These are phyloP conservation scores for Phortica okadai DNA, from an alignment of 2,888 invertebrate species.

Conservation along the genomic window DNA sequence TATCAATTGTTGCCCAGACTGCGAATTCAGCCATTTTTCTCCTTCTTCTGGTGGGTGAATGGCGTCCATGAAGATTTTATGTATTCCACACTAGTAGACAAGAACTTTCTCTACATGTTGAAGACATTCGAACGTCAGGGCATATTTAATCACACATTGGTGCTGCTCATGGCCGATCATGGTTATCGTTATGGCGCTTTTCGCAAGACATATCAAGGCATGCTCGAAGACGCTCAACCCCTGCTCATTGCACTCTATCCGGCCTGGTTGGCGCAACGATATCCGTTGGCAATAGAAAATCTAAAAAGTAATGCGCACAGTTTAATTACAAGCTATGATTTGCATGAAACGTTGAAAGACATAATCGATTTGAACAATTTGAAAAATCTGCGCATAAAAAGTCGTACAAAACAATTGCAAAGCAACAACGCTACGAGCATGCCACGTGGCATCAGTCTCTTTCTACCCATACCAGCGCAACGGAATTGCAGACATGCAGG, in stretches of 20 bases:
- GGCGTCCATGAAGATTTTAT: slow-evolving; percentile 89
- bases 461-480: slow-evolving; percentile 82
- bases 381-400: slow-evolving; percentile 74
- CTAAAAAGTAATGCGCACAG: slow-evolving; percentile 82
- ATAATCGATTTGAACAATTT: slow-evolving; percentile 78
- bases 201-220: slow-evolving; percentile 85
- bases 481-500: slow-evolving; percentile 86
- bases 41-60: slow-evolving; percentile 88
- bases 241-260: slow-evolving; percentile 86
- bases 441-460: slow-evolving; percentile 84
- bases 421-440: slow-evolving; percentile 62
- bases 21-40: slow-evolving; percentile 81
- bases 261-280: slow-evolving; percentile 81
- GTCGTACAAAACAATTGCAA: slow-evolving; percentile 62
- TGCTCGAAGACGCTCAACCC: slow-evolving; percentile 90
- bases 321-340: slow-evolving; percentile 89
- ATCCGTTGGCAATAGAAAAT: slow-evolving; percentile 81
- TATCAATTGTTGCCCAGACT: slow-evolving; percentile 2
- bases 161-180: slow-evolving; percentile 90
- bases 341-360: slow-evolving; percentile 86
- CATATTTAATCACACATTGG: slow-evolving; percentile 81
- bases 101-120: slow-evolving; percentile 54
- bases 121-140: slow-evolving; percentile 56
- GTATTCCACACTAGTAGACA: slow-evolving; percentile 84
- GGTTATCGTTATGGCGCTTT: slow-evolving; percentile 90